These are phyloP conservation scores for Lepidotrigona ventralis DNA, from an alignment of 1,140 invertebrate genomes.

Conservation along the genomic window DNA sequence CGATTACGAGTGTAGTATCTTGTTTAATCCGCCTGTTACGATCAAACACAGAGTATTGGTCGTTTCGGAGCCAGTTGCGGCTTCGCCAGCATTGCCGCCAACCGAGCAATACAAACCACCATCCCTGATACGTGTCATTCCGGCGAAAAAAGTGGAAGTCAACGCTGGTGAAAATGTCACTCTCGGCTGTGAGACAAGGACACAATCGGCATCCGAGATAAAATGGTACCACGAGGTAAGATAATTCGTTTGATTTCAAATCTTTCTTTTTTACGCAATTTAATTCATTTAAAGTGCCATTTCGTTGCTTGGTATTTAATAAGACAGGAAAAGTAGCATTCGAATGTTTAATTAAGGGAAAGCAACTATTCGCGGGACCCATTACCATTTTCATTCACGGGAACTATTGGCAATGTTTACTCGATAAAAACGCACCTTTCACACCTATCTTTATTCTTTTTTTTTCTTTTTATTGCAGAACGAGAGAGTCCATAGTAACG, in stretches of 20 bases:
- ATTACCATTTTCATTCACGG: too few species aligned
- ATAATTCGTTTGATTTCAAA: background rate
- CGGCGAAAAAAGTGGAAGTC: conserved; percentile 48
- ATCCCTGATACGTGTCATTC: conserved; percentile 55
- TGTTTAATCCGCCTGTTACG: background rate
- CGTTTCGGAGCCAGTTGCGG: background rate
- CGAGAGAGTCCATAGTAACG: conserved; percentile 45
- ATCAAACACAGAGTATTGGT: conserved; percentile 63
- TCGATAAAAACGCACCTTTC: background rate
- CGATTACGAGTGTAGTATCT: conserved; percentile 64
- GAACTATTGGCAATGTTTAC: background rate
- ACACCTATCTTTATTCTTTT: background rate
- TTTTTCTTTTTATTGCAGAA: conserved; percentile 52
- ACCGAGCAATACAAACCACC: conserved; percentile 27
- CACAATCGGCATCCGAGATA: conserved; percentile 50
- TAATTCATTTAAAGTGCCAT: background rate
- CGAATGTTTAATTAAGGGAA: background rate
- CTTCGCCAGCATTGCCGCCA: background rate
- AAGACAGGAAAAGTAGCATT: background rate
- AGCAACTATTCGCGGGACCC: background rate
- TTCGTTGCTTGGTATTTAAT: background rate
- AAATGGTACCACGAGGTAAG: conserved; percentile 71
- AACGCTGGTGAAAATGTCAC: conserved; percentile 47
- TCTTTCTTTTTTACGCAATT: background rate
- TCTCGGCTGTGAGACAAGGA: conserved; percentile 57